Evolutionary conservation across 2,888 invertebrate species (phyloP), one percentile per base, ranked within the genome.

Genomic region (Nomada hirtipes): DNA sequence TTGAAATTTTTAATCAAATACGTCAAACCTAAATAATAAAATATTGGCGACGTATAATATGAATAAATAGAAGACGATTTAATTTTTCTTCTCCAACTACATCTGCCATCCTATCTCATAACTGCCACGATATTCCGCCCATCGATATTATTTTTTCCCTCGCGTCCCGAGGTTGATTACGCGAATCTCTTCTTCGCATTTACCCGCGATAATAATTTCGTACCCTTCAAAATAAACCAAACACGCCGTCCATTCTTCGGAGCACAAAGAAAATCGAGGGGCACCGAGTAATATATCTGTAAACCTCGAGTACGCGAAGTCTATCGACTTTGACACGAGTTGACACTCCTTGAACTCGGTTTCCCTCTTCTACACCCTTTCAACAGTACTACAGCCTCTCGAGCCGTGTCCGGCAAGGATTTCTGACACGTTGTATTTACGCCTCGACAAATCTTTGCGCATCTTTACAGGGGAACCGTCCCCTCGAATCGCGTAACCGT

Each of bases 301-400:
- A 4, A 44, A 61, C 20, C 26, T 4, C 36, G 53, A 13, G 60
- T 23, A 59, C 61, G 61, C 44, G 20, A 69, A 47, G 53, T 11
- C 63, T 13, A 13, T 4, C 47, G 20, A 7, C 23, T 57, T 76
- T 50, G n/a, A 36, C 50, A 36, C 15, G 11, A 64, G 76, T 59
- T 44, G 57, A 13, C 73, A 53, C 67, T 67, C 67, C 73, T 73
- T 60, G 52, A 71, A 36, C 77, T 61, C 47, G 61, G 53, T 61
- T 73, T 68, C 61, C 13, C 73, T 78, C 78, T 20, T 67, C 50
- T 0, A 36, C n/a, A 53, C 11, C 47, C 55, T n/a, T 42, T 73
- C 53, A 23, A 72, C 72, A 36, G 29, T 61, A 47, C 67, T 74
- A 44, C 55, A 68, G 52, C 13, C 36, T 57, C 10, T 60, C 59